Conservation (phyloP, 2,113 vertebrate species). For the Bubo bubo region DNA sequence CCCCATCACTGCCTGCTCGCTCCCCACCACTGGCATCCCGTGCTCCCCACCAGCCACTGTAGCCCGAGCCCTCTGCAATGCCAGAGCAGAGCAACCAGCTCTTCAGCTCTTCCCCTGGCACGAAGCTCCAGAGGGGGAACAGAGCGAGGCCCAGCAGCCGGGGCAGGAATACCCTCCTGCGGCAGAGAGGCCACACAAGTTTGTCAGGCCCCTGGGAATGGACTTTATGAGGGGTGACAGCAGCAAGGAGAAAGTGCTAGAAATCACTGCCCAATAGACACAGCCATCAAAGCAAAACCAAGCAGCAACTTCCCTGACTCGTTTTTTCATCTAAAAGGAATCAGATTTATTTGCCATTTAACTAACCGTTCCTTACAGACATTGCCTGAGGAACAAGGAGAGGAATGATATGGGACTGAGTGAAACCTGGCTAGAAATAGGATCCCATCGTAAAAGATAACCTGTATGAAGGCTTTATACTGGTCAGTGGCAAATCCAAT, state of each 20-base stretch:
- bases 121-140: background rate
- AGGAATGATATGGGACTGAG: background rate
- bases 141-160: accelerated
- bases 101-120: background rate
- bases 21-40: accelerated
- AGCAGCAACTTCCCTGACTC: background rate
- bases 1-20: accelerated
- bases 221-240: slow-evolving; percentile 20
- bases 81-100: background rate
- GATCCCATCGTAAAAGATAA: background rate
- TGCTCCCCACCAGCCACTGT: accelerated
- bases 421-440: background rate
- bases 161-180: background rate
- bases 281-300: slow-evolving; percentile 16
- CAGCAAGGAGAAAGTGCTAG: background rate
- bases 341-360: slow-evolving; percentile 25
- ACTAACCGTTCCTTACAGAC: background rate
- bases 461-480: background rate
- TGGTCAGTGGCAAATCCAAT: background rate
- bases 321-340: background rate
- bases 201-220: background rate
- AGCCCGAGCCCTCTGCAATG: accelerated
- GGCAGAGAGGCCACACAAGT: background rate
- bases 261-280: slow-evolving; percentile 33
- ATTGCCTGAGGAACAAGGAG: background rate